Percentiles rank a stretch among this genome's conserved stretches.
These are phyloP conservation scores for Metopolophium dirhodum DNA, from an alignment of 1,140 invertebrate genomes.

Conservation along the genomic window DNA sequence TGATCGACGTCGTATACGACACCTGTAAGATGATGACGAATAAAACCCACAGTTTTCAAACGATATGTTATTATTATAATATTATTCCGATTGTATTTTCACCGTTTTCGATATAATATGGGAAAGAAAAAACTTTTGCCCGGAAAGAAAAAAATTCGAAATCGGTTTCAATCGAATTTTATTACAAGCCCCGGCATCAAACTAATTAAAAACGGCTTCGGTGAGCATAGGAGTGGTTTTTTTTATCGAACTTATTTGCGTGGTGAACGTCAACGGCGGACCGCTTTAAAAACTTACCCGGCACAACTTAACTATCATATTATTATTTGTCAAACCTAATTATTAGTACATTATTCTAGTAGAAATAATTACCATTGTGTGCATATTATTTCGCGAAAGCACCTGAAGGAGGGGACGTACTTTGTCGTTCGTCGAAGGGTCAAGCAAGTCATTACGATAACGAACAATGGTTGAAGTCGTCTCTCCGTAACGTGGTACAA, in stretches of 20 bases:
- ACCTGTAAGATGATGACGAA: not conserved
- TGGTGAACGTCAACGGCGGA: not conserved
- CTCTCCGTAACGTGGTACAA: not conserved
- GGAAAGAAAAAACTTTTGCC: no score
- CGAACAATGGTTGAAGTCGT: not conserved
- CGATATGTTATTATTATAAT: not conserved
- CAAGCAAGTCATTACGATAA: not conserved
- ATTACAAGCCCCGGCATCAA: not conserved
- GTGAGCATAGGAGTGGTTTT: not conserved
- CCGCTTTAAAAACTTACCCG: not conserved
- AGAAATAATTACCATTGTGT: not conserved
- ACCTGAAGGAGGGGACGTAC: not conserved
- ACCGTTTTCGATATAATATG: not conserved
- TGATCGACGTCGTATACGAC: no score
- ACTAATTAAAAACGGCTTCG: not conserved
- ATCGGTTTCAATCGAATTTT: not conserved
- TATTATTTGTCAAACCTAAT: no score
- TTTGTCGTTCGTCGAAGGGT: not conserved
- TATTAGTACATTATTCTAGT: not conserved
- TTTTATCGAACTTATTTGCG: not conserved
- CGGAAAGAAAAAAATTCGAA: not conserved
- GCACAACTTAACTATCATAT: not conserved
- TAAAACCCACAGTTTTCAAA: not conserved
- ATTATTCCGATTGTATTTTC: not conserved
- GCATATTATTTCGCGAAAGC: not conserved